Conservation (phyloP, 2,888 invertebrate species). For the Hirudinaria manillensis region DNA sequence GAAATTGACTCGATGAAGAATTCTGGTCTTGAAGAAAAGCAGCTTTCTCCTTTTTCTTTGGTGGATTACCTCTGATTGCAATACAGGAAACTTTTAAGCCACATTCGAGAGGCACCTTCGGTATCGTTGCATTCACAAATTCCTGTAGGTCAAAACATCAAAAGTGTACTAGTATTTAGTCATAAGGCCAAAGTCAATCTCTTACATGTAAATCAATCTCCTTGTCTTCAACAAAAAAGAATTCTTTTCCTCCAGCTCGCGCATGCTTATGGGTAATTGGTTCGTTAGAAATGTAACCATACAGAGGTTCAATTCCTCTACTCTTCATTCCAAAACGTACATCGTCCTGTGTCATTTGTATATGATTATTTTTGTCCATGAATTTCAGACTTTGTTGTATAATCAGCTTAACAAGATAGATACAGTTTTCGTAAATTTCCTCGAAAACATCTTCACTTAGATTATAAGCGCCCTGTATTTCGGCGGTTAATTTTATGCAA, state of each 20-base stretch:
- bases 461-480: neutral
- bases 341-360: neutral
- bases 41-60: conserved; percentile 95
- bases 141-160: conserved; percentile 68
- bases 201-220: conserved; percentile 70
- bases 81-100: conserved; percentile 89
- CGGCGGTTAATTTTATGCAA: neutral
- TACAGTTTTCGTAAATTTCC: neutral
- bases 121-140: conserved; percentile 67
- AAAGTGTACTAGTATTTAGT: neutral
- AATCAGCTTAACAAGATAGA: neutral
- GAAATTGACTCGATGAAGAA: conserved; percentile 55
- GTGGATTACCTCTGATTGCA: conserved; percentile 92
- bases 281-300: conserved; percentile 81
- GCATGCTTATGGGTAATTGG: conserved; percentile 89
- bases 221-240: conserved; percentile 91
- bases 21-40: conserved; percentile 69
- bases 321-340: conserved; percentile 2
- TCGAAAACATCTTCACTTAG: neutral
- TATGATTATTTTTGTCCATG: conserved; percentile 9
- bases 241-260: conserved; percentile 87
- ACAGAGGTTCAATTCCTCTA: conserved; percentile 69
- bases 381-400: neutral
- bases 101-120: conserved; percentile 81
- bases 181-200: neutral